These are phyloP conservation scores for Habropoda laboriosa DNA, from an alignment of 1,140 invertebrate genomes.

Conservation along the genomic window DNA sequence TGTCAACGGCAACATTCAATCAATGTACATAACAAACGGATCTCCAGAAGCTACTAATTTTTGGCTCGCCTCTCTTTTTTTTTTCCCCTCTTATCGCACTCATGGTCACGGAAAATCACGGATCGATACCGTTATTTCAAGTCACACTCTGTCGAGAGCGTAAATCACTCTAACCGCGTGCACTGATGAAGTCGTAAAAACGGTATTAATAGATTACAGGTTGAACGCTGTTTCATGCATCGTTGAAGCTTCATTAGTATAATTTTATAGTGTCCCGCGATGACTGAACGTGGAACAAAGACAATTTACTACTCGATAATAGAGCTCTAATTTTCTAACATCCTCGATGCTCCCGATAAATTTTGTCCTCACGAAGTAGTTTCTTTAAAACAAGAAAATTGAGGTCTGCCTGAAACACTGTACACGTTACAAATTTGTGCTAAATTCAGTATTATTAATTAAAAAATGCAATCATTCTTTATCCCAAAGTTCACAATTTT, in stretches of 20 bases:
- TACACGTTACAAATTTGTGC: no score
- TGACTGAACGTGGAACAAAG: background rate
- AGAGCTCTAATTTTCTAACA: no score
- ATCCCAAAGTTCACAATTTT: no score
- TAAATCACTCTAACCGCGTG: background rate
- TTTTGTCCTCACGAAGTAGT: no score
- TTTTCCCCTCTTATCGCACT: background rate
- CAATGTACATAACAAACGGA: constrained; percentile 35
- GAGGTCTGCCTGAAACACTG: no score
- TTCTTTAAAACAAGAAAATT: no score
- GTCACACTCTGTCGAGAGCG: background rate
- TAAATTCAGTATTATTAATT: no score
- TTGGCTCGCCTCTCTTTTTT: constrained; percentile 10
- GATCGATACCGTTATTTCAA: background rate
- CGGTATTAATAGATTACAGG: background rate
- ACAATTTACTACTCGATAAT: no score
- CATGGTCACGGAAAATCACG: constrained; percentile 16
- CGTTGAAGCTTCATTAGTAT: background rate
- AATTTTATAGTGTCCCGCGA: background rate
- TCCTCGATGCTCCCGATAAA: no score
- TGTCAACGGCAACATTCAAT: constrained; percentile 58
- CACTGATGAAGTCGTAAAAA: background rate
- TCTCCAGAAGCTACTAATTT: constrained; percentile 19
- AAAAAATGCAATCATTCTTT: no score
- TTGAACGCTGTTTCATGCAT: background rate